Evolutionary conservation across 2,888 invertebrate genomes (phyloP).

Genomic region (Lypha dubia): DNA sequence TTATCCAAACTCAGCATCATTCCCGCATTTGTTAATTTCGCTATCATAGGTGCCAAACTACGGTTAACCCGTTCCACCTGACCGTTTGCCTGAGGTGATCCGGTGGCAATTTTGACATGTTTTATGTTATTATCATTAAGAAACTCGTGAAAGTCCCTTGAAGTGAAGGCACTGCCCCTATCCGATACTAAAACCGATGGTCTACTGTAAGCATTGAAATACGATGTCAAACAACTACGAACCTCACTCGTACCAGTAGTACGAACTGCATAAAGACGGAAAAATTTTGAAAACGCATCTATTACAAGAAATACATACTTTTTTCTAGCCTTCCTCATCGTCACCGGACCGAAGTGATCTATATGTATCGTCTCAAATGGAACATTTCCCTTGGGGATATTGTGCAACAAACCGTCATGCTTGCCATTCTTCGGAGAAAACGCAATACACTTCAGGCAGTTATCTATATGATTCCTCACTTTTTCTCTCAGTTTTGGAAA

Average conservation of each 20-base stretch:
- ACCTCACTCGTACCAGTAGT: neutral
- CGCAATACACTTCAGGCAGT: too few species aligned
- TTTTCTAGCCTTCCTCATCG: neutral
- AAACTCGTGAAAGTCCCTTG: slow-evolving; percentile 3
- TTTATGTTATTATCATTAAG: slow-evolving; percentile 16
- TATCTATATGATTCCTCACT: too few species aligned
- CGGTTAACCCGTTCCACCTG: slow-evolving; percentile 48
- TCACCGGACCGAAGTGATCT: slow-evolving; percentile 39
- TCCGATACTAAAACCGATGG: too few species aligned
- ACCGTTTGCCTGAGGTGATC: slow-evolving; percentile 52
- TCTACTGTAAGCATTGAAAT: too few species aligned
- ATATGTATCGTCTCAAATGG: slow-evolving; percentile 22
- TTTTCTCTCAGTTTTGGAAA: too few species aligned
- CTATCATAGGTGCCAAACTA: too few species aligned
- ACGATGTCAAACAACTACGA: slow-evolving; percentile 1
- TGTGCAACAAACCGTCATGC: slow-evolving; percentile 26
- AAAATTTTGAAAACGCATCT: slow-evolving; percentile 4
- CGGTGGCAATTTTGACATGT: slow-evolving; percentile 39
- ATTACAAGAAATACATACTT: slow-evolving; percentile 33
- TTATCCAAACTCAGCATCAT: too few species aligned
- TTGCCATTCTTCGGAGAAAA: too few species aligned
- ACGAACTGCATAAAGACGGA: neutral
- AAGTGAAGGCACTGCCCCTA: too few species aligned
- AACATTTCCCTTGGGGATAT: slow-evolving; percentile 1
- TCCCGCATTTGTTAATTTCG: too few species aligned